These are phyloP conservation scores for Zygothrica quintamaculata DNA, from an alignment of 2,888 invertebrate genomes.

Conservation along the genomic window DNA sequence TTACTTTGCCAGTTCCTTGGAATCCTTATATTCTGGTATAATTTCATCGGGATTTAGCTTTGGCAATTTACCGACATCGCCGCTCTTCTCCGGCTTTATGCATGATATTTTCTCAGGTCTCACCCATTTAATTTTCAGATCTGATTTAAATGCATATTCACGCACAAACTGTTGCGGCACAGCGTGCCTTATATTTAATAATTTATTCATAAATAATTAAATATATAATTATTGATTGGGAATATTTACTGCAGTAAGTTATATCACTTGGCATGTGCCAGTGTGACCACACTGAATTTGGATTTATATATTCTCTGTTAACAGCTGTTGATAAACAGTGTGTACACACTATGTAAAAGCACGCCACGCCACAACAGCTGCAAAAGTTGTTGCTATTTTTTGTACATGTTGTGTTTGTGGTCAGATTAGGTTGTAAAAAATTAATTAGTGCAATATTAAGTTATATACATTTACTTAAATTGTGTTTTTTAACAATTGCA, in stretches of 20 bases:
- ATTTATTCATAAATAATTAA: conserved; percentile 67
- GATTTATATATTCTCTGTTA: not conserved
- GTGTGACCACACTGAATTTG: conserved; percentile 33
- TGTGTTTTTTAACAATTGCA: conserved; percentile 3
- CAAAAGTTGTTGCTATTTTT: conserved; percentile 41
- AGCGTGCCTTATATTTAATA: conserved; percentile 50
- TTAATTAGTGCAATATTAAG: conserved; percentile 6
- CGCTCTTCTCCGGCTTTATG: conserved; percentile 88
- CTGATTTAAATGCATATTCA: conserved; percentile 87
- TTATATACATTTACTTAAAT: not conserved
- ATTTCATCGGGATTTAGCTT: conserved; percentile 86
- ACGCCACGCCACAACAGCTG: conserved; percentile 14
- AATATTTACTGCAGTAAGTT: conserved; percentile 29
- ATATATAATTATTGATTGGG: conserved; percentile 15
- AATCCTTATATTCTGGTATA: conserved; percentile 86
- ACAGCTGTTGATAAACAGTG: conserved; percentile 49
- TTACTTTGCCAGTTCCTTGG: conserved; percentile 89
- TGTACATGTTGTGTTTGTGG: conserved; percentile 16
- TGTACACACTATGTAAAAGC: conserved; percentile 17
- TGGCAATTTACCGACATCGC: conserved; percentile 88
- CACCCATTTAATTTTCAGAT: conserved; percentile 91
- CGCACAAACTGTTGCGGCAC: conserved; percentile 73
- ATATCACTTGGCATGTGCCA: conserved; percentile 66
- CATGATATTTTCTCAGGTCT: conserved; percentile 89
- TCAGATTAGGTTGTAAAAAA: not conserved